Conservation (phyloP, 2,888 invertebrate species). For the Drosophila subsilvestris region DNA sequence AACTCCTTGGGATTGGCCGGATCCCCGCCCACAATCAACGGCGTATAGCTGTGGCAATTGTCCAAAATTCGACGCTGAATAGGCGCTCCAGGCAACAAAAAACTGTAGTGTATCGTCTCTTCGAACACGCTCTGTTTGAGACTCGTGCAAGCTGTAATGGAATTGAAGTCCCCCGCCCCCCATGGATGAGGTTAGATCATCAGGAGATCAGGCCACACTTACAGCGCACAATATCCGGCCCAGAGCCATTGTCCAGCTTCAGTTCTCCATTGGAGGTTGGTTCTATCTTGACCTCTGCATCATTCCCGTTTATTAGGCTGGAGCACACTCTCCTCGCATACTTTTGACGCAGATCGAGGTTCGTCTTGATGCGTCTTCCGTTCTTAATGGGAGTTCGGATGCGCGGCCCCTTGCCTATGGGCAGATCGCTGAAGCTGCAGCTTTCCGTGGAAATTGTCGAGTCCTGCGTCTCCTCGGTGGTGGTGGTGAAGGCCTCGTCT, state of each 20-base stretch:
- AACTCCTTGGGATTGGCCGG: conserved; percentile 80
- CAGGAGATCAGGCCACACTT: conserved; percentile 19
- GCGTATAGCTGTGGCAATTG: conserved; percentile 58
- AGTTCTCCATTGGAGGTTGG: conserved; percentile 13
- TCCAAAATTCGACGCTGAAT: conserved; percentile 57
- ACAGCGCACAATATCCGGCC: conserved; percentile 36
- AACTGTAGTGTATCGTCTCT: conserved; percentile 57
- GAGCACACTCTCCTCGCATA: conserved; percentile 15
- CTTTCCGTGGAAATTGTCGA: conserved; percentile 78
- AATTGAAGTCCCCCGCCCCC: too few species aligned
- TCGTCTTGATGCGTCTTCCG: conserved; percentile 75
- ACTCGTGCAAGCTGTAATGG: conserved; percentile 53
- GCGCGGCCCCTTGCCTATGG: conserved; percentile 79
- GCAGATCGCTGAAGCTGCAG: conserved; percentile 60
- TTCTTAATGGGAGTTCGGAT: conserved; percentile 80
- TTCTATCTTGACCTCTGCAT: conserved; percentile 36
- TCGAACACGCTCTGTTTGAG: conserved; percentile 72
- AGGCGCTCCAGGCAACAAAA: conserved; percentile 55
- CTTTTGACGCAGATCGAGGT: conserved; percentile 74
- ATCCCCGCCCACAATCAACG: conserved; percentile 84
- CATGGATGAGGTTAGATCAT: background rate
- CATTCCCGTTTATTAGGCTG: conserved; percentile 20
- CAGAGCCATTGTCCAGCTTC: conserved; percentile 7
- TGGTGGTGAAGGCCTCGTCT: conserved; percentile 74
- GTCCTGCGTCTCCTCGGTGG: conserved; percentile 80